Conservation (phyloP, 2,113 vertebrate genomes). For the Canis aureus region DNA sequence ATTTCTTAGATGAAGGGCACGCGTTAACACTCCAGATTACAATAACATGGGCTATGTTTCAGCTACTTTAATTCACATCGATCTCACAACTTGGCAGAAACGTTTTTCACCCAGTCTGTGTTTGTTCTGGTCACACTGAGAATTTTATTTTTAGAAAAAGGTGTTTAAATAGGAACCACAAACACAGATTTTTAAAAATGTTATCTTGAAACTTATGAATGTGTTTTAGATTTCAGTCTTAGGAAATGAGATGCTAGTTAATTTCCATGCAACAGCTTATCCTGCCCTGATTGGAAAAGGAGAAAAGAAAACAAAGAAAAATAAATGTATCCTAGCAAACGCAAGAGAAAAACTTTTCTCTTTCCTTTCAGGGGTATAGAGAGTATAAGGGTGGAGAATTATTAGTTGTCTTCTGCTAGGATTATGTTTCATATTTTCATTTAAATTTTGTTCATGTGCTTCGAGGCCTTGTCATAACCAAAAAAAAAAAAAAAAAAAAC, state of each 20-base stretch:
- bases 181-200: background rate
- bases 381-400: background rate
- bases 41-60: constrained; percentile 47
- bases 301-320: constrained; percentile 5
- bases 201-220: constrained; percentile 31
- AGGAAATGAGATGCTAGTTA: constrained; percentile 41
- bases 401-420: constrained; percentile 8
- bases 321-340: background rate
- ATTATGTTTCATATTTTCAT: constrained; percentile 54
- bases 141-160: constrained; percentile 68
- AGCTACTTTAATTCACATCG: constrained; percentile 57
- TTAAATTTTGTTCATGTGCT: constrained; percentile 20
- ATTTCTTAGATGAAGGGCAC: constrained; percentile 57
- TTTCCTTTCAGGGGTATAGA: constrained; percentile 46
- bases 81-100: background rate
- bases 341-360: background rate
- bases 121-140: constrained; percentile 46
- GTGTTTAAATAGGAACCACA: constrained; percentile 44
- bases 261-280: background rate
- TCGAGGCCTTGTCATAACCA: background rate
- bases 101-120: background rate
- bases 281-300: background rate
- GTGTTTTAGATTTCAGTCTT: constrained; percentile 28
- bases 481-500: background rate
- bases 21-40: constrained; percentile 58